These are phyloP conservation scores for Platerodrilus igneus DNA, from an alignment of 2,888 invertebrate genomes.

Conservation along the genomic window DNA sequence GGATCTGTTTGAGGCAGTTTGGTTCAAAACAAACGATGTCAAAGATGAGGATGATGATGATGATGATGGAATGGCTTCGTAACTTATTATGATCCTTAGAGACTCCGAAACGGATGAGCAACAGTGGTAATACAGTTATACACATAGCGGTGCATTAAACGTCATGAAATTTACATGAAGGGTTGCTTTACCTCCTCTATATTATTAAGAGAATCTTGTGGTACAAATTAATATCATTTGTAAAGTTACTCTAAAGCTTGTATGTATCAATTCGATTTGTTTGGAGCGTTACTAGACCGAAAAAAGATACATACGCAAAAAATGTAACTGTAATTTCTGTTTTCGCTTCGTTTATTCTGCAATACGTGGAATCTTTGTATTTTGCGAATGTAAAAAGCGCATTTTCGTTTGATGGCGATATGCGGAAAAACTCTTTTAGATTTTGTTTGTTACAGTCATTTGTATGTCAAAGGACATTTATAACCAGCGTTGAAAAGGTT, in stretches of 20 bases:
- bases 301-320: conserved; percentile 22
- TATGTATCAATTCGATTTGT: too few species aligned
- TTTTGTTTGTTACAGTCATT: too few species aligned
- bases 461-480: too few species aligned
- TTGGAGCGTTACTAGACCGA: not conserved
- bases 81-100: conserved; percentile 43
- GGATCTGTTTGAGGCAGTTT: conserved; percentile 49
- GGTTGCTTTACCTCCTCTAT: conserved; percentile 29
- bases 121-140: conserved; percentile 44
- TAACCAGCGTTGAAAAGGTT: too few species aligned
- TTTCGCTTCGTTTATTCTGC: conserved; percentile 21
- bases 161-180: conserved; percentile 47
- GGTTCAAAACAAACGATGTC: conserved; percentile 37
- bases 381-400: conserved; percentile 16
- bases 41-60: too few species aligned
- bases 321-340: conserved; percentile 25
- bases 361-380: conserved; percentile 22
- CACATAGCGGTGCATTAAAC: conserved; percentile 48
- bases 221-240: conserved; percentile 22
- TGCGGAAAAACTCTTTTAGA: conserved; percentile 18
- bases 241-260: conserved; percentile 12
- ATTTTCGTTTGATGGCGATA: too few species aligned
- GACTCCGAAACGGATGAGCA: conserved; percentile 36
- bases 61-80: conserved; percentile 41
- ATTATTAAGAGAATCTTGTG: conserved; percentile 26